Evolutionary conservation across 2,113 vertebrate genomes (phyloP), one percentile per base, ranked within the genome.

Genomic region (Brienomyrus brachyistius): DNA sequence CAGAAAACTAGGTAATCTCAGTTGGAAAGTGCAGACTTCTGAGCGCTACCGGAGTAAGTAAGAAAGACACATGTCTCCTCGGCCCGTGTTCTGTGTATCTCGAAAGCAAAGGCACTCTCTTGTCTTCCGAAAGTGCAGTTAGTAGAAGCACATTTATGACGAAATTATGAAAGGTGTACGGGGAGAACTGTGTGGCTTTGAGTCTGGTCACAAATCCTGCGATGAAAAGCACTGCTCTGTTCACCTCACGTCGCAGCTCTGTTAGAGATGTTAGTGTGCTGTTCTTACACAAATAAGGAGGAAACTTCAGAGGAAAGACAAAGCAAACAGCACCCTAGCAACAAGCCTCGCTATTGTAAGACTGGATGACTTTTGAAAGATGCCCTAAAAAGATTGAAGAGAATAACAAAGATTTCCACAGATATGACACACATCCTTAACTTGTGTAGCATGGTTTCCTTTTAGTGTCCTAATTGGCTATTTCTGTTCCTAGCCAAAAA

Each of bases 1-100:
- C 85, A 3, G 9, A 74, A 48, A 87, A 35, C 66, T 47, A 40
- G 48, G 89, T 94, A 93, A 94, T 94, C 93, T 95, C 91, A 93
- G 92, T 95, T 94, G 93, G 94, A 95, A 93, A 92, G 91, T 91
- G 91, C 92, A 92, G 94, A 95, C 95, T 96, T 96, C 94, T 95
- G 93, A 96, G 92, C 93, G 82, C 90, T 89, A 92, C 93, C 92
- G 91, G 95, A 94, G 92, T 92, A 94, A 92, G 93, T 95, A 94
- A 94, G 94, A 94, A 95, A 96, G 95, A 91, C 91, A 91, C 93
- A 92, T 91, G 93, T 93, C 93, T 93, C 92, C 92, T 92, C 83
- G 89, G 92, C 93, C 93, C 90, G 92, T 88, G 92, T 91, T 90
- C 92, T 87, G 91, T 89, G 89, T 90, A 95, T 95, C 93, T 94